Evolutionary conservation across 2,797 vertebrate species (phyloP).

Genomic region (Argentina silus): DNA sequence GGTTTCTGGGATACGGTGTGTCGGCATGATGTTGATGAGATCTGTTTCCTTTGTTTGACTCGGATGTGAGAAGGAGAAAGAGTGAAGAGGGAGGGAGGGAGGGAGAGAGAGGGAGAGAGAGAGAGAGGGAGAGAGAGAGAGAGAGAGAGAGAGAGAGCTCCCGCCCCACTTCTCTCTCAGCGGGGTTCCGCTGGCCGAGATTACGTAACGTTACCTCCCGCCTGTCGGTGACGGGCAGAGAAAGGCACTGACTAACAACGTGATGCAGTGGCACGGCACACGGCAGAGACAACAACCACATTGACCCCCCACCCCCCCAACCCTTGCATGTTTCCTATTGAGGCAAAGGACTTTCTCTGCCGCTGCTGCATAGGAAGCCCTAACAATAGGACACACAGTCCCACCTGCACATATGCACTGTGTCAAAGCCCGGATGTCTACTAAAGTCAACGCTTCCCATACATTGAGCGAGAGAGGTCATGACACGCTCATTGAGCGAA

Average conservation of each 20-base stretch:
- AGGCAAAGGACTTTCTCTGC: not conserved
- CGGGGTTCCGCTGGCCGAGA: conserved; percentile 8
- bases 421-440: no score
- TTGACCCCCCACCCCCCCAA: not conserved
- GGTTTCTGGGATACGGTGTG: not conserved
- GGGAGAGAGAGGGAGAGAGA: not conserved
- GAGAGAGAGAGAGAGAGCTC: conserved; percentile 16
- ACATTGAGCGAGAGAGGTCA: no score
- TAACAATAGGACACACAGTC: no score
- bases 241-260: conserved; percentile 35
- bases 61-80: conserved; percentile 27
- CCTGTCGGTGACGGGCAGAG: conserved; percentile 50
- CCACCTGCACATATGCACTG: no score
- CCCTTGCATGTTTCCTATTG: not conserved
- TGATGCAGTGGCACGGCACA: conserved; percentile 30
- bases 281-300: conserved; percentile 24
- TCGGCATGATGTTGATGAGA: not conserved
- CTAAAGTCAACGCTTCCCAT: no score
- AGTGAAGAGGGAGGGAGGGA: not conserved
- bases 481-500: no score
- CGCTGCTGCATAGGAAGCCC: no score
- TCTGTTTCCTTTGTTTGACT: conserved; percentile 19
- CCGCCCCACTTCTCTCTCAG: conserved; percentile 26
- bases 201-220: conserved; percentile 65
- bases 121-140: conserved; percentile 16